phyloP scores from a whole-genome alignment of 92 coral and sea anemone genomes.

The Blastomussa wellsi region DNA sequence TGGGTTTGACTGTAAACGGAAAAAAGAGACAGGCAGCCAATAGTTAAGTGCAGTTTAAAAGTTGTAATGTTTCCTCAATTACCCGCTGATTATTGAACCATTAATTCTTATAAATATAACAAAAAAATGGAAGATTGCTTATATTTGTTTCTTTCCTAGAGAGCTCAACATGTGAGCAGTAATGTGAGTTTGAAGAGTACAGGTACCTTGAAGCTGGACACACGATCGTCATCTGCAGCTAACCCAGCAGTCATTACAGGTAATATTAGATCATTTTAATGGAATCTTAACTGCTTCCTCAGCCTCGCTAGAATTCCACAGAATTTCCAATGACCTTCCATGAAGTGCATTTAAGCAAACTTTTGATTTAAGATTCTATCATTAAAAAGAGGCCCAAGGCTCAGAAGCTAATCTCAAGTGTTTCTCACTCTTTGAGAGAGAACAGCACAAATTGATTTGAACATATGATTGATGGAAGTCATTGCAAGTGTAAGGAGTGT shows the following conservation, averaged over 20 bases:
- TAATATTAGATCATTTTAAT: background rate
- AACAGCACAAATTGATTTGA: no score
- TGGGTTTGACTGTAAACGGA: background rate
- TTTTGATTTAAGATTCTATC: no score
- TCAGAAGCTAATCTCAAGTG: background rate
- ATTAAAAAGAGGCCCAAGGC: no score
- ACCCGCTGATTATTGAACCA: background rate
- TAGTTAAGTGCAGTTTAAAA: no score
- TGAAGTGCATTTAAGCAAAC: no score
- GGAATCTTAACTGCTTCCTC: background rate
- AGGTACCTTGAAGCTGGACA: conserved; percentile 12
- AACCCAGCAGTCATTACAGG: conserved; percentile 22
- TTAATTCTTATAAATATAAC: background rate
- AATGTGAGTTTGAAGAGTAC: conserved; percentile 43
- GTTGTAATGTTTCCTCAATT: background rate
- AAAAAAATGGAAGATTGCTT: background rate
- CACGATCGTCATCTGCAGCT: background rate
- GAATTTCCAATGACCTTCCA: no score
- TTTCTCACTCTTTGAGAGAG: background rate
- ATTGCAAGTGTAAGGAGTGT: no score
- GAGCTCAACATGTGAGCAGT: conserved; percentile 52
- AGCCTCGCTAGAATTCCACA: no score
- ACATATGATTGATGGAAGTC: no score
- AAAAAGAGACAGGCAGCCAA: background rate
- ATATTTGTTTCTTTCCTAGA: conserved; percentile 14